Evolutionary conservation across 2,888 invertebrate species (phyloP).

Genomic region (Acanthosepion esculentum): DNA sequence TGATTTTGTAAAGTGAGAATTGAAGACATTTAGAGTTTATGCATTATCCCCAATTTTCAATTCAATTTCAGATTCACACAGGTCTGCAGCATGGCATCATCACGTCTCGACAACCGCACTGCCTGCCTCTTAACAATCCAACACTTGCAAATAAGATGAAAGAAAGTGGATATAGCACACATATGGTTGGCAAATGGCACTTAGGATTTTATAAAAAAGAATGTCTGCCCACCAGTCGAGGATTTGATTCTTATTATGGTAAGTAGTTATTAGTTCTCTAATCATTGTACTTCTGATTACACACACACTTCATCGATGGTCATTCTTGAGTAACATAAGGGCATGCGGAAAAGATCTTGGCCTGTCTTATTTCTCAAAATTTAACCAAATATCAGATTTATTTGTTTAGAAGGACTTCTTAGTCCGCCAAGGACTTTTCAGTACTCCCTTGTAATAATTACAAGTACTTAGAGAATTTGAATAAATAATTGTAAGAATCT

Average conservation of each 20-base stretch:
- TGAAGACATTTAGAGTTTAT: no score
- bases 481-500: no score
- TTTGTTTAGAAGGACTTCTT: no score
- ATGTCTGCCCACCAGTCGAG: conserved; percentile 74
- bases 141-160: conserved; percentile 62
- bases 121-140: conserved; percentile 59
- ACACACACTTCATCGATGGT: background rate
- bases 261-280: background rate
- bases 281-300: background rate
- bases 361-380: no score
- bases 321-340: no score
- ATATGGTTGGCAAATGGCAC: conserved; percentile 74
- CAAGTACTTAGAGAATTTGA: no score
- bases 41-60: background rate
- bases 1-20: no score
- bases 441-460: no score
- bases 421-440: no score
- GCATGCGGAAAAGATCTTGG: no score
- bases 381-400: no score
- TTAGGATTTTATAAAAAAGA: conserved; percentile 75
- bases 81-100: conserved; percentile 63
- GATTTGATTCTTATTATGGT: conserved; percentile 75
- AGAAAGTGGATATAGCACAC: conserved; percentile 61
- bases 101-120: conserved; percentile 60
- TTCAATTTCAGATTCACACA: conserved; percentile 57